These are phyloP conservation scores for Pseudopleuronectes americanus DNA, from an alignment of 2,797 vertebrate species.

Conservation along the genomic window DNA sequence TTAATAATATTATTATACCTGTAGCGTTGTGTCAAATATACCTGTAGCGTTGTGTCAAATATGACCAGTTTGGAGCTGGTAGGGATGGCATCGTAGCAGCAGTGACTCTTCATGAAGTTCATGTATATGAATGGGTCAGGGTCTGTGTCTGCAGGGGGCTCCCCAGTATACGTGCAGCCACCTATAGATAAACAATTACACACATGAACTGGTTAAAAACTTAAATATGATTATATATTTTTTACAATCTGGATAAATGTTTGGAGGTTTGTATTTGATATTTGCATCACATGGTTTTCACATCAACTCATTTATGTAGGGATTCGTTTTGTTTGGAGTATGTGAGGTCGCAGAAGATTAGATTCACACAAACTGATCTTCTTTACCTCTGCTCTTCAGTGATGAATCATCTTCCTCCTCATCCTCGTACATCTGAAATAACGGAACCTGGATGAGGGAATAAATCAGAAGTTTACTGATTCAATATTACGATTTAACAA, in stretches of 20 bases:
- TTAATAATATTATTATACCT: slow-evolving; percentile 79
- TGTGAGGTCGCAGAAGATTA: no score
- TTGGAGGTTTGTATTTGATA: no score
- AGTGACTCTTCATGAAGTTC: slow-evolving; percentile 94
- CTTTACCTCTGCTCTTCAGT: slow-evolving; percentile 46
- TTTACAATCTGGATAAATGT: background rate
- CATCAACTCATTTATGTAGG: background rate
- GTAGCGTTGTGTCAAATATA: slow-evolving; percentile 78
- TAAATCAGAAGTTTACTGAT: background rate
- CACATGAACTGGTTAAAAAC: background rate
- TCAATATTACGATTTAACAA: no score
- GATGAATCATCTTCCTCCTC: slow-evolving; percentile 46
- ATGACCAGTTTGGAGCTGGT: slow-evolving; percentile 97
- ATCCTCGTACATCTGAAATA: slow-evolving; percentile 71
- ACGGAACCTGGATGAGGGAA: slow-evolving; percentile 54
- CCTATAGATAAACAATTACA: slow-evolving; percentile 9
- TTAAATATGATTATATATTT: background rate
- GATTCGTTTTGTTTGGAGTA: no score
- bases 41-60: slow-evolving; percentile 93
- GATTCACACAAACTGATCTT: background rate
- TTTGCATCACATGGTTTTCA: background rate
- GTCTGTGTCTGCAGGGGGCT: slow-evolving; percentile 56
- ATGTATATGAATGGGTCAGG: slow-evolving; percentile 87
- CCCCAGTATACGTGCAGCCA: slow-evolving; percentile 3
- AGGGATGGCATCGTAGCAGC: slow-evolving; percentile 94